These are phyloP conservation scores for Clarias platycephalus DNA, from an alignment of 2,797 vertebrate species.

Conservation along the genomic window DNA sequence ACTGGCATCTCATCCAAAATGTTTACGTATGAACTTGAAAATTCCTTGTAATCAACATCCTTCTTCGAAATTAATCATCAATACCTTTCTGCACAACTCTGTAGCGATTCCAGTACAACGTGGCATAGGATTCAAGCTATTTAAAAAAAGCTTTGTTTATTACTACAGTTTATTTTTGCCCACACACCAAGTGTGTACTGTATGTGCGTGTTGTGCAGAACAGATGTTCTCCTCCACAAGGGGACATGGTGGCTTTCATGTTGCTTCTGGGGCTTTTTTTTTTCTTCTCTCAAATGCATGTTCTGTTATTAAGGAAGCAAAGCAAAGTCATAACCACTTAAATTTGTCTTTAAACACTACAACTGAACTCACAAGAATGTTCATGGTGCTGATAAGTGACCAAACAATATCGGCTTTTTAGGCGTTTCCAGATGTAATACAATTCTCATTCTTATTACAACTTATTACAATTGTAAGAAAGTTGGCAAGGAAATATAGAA, in stretches of 20 bases:
- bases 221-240: conserved; percentile 51
- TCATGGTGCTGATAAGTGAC: background rate
- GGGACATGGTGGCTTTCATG: conserved; percentile 39
- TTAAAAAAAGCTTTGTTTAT: conserved; percentile 4
- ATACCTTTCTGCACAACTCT: background rate
- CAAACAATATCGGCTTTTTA: background rate
- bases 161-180: conserved; percentile 15
- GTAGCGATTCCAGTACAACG: background rate
- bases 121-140: background rate
- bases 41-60: background rate
- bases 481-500: background rate
- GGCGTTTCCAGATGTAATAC: background rate
- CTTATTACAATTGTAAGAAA: background rate
- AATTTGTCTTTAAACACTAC: background rate
- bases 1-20: background rate
- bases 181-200: conserved; percentile 5
- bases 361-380: conserved; percentile 1
- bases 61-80: background rate
- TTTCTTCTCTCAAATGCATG: background rate
- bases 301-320: conserved; percentile 37
- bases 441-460: background rate
- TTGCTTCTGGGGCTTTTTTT: conserved; percentile 32
- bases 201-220: conserved; percentile 45
- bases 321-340: conserved; percentile 1
- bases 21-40: background rate